Conservation (phyloP, 2,888 invertebrate genomes). For the Synergus japonicus region DNA sequence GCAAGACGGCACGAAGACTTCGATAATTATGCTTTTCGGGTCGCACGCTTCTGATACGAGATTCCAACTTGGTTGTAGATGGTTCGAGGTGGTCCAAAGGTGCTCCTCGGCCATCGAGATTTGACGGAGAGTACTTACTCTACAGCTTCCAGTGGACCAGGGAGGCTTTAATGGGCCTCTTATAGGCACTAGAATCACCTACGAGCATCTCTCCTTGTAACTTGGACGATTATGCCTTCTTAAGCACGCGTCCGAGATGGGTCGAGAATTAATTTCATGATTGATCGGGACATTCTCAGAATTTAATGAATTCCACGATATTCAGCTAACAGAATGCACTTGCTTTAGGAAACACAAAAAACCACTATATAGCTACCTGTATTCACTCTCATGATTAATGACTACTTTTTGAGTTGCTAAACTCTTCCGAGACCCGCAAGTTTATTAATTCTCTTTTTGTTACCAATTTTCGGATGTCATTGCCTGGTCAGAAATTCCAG, state of each 20-base stretch:
- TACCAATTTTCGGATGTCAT: neutral
- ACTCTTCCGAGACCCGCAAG: neutral
- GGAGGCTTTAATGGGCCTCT: conserved; percentile 50
- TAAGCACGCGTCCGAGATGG: neutral
- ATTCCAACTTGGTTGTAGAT: conserved; percentile 50
- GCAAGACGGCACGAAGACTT: conserved; percentile 48
- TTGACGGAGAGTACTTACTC: conserved; percentile 35
- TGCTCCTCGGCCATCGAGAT: conserved; percentile 49
- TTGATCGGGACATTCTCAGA: conserved; percentile 9
- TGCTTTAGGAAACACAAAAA: neutral
- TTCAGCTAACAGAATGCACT: neutral
- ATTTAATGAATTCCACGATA: conserved; percentile 4
- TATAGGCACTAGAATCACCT: conserved; percentile 28
- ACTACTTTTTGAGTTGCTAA: neutral
- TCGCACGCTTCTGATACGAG: conserved; percentile 49
- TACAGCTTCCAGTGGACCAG: conserved; percentile 7
- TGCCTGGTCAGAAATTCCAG: conserved; percentile 1
- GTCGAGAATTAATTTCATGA: neutral
- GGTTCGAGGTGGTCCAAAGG: conserved; percentile 42
- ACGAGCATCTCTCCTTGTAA: neutral
- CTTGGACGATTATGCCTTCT: conserved; percentile 8
- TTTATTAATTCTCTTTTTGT: neutral
- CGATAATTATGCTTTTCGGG: conserved; percentile 56
- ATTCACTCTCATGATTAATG: neutral
- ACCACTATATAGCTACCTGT: conserved; percentile 15